phyloP scores from a whole-genome alignment of 2,797 vertebrate species.

The Echiichthys vipera region DNA sequence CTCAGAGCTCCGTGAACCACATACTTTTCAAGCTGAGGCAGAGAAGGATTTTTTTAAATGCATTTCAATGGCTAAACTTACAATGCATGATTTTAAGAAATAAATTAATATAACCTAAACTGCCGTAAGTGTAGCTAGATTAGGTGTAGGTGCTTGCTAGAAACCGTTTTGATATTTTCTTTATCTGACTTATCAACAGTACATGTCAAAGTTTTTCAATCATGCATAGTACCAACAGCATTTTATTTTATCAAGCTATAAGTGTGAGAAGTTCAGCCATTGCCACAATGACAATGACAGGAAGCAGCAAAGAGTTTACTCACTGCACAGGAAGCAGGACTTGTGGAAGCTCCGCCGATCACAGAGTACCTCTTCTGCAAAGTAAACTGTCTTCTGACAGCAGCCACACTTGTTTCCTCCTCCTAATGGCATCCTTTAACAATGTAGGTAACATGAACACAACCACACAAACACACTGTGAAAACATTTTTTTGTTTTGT shows the following conservation, averaged over 20 bases:
- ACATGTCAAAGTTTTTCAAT: not conserved
- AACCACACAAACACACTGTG: not conserved
- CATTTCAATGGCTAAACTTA: no score
- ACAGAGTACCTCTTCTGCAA: slow-evolving; percentile 95
- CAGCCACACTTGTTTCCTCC: slow-evolving; percentile 95
- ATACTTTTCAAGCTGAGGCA: not conserved
- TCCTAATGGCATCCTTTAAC: slow-evolving; percentile 91
- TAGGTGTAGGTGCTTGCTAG: not conserved
- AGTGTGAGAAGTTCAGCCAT: not conserved
- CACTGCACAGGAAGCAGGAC: slow-evolving; percentile 96
- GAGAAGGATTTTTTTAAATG: not conserved
- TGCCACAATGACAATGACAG: slow-evolving; percentile 32
- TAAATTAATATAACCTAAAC: not conserved
- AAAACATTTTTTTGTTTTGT: not conserved
- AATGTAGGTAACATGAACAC: slow-evolving; percentile 17
- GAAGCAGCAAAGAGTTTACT: slow-evolving; percentile 78
- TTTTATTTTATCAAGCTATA: not conserved
- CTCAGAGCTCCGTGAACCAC: slow-evolving; percentile 22
- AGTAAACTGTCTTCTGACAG: slow-evolving; percentile 94
- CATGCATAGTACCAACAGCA: not conserved
- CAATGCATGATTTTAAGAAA: not conserved
- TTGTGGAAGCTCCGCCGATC: slow-evolving; percentile 95
- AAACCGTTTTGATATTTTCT: no score
- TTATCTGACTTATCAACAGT: not conserved
- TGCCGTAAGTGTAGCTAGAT: not conserved